Evolutionary conservation across 2,888 invertebrate genomes (phyloP), one percentile per base, ranked within the genome.

Genomic region (Xylocampa areola): DNA sequence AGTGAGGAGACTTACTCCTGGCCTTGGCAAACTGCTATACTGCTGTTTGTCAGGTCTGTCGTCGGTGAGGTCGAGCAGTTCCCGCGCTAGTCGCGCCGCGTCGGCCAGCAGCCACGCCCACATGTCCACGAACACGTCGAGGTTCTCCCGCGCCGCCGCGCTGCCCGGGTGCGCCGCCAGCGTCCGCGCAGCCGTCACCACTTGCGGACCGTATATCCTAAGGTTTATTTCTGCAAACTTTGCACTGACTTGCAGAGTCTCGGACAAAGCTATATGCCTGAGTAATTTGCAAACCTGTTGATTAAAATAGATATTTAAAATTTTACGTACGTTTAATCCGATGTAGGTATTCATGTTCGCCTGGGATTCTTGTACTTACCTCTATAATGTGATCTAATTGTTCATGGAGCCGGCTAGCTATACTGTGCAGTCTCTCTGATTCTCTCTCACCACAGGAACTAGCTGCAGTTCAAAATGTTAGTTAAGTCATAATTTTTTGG

Each of bases 321-420:
- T 33, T 14, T 30, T 19, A 13, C 47, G 16, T 19, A 23, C 10
- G 23, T 19, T n/a, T 3, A 51, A 36, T 33, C 16, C n/a, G n/a
- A n/a, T n/a, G n/a, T 41, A 41, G 4, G 5, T 8, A 19, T 27
- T 37, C 13, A 7, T 40, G 25, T 13, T 16, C n/a, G 23, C 11
- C 29, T 32, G 63, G 25, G 13, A 30, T 25, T 32, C n/a, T 48
- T 39, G n/a, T 53, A 80, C 80, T 79, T 83, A 98, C 99, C 96
- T 99, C 99, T 90, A 99, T 97, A 85, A 99, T 97, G 91, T 99
- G 99, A 93, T 99, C 99, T 86, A 99, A 97, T 92, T 98, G 98
- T 92, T 99, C 99, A 87, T 98, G 97, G 90, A 99, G 99, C 91
- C 97, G 97, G 93, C 98, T 98, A 80, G 98, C 97, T 89, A 97